Conservation (phyloP, 1,140 invertebrate genomes). For the Chionoecetes opilio region DNA sequence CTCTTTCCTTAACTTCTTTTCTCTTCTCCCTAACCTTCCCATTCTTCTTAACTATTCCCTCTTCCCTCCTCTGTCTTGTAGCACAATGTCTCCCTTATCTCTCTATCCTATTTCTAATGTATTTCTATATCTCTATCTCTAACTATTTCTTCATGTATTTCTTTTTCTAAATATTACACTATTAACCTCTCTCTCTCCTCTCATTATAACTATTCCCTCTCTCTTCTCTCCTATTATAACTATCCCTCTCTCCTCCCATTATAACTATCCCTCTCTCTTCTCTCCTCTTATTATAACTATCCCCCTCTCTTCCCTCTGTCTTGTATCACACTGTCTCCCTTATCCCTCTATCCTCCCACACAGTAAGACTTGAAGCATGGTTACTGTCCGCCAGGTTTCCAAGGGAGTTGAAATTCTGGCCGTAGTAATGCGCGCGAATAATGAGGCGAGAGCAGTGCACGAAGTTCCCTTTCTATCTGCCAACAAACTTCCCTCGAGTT, state of each 20-base stretch:
- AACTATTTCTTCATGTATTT: background rate
- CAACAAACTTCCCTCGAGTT: background rate
- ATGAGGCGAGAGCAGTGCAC: background rate
- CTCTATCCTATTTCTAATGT: too few species aligned
- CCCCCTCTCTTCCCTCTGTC: background rate
- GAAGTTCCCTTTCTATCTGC: background rate
- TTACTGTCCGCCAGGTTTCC: background rate
- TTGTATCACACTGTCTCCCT: background rate
- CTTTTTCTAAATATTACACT: background rate
- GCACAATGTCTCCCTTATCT: too few species aligned
- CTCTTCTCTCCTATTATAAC: background rate
- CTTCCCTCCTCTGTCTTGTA: too few species aligned
- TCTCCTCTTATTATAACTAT: too few species aligned
- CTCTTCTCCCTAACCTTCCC: too few species aligned
- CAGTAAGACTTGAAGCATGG: background rate
- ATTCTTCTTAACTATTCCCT: too few species aligned
- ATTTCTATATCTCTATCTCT: background rate
- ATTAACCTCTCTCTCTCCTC: background rate
- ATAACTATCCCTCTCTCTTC: too few species aligned
- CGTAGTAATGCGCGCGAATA: background rate
- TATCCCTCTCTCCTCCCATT: background rate
- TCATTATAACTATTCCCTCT: background rate
- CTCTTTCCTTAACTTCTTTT: background rate
- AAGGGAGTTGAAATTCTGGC: background rate
- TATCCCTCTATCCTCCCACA: background rate